Conservation (phyloP, 2,888 invertebrate species). For the Cremastinae sp. region DNA sequence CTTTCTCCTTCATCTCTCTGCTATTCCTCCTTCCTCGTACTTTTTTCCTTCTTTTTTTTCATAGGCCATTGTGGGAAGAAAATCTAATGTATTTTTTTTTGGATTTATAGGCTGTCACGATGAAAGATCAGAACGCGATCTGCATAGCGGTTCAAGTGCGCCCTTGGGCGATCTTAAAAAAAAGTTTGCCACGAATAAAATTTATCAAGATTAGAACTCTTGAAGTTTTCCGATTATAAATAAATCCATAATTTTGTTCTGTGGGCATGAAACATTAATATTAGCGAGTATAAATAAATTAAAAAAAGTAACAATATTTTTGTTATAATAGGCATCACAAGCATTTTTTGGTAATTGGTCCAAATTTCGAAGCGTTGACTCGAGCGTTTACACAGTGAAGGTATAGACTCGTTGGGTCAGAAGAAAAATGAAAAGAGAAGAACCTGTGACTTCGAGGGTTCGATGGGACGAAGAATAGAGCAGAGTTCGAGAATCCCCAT, state of each 20-base stretch:
- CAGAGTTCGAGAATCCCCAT: conserved; percentile 21
- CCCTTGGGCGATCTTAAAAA: conserved; percentile 54
- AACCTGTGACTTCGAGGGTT: conserved; percentile 44
- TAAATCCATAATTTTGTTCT: too few relatives aligned
- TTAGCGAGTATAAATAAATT: too few relatives aligned
- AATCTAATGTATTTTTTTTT: conserved; percentile 72
- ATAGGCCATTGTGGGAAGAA: conserved; percentile 68
- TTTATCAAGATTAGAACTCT: too few relatives aligned
- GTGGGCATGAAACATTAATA: too few relatives aligned
- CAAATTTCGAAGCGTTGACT: conserved; percentile 7
- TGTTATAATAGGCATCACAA: too few relatives aligned
- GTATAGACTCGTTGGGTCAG: conserved; percentile 2
- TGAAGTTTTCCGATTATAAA: too few relatives aligned
- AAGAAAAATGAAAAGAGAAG: conserved; percentile 32
- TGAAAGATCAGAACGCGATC: conserved; percentile 3
- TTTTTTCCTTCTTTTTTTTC: conserved; percentile 24
- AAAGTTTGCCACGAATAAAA: too few relatives aligned
- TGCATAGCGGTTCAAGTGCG: conserved; percentile 45
- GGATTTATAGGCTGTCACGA: conserved; percentile 52
- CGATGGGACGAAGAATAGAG: conserved; percentile 24
- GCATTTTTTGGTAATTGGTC: conserved; percentile 20
- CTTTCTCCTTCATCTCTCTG: conserved; percentile 50
- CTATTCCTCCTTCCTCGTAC: conserved; percentile 12
- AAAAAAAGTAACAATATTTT: too few relatives aligned
- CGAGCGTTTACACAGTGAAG: background rate